Base-by-base conservation (phyloP, 2,113 vertebrate genomes). In the Pseudois nayaur region DNA sequence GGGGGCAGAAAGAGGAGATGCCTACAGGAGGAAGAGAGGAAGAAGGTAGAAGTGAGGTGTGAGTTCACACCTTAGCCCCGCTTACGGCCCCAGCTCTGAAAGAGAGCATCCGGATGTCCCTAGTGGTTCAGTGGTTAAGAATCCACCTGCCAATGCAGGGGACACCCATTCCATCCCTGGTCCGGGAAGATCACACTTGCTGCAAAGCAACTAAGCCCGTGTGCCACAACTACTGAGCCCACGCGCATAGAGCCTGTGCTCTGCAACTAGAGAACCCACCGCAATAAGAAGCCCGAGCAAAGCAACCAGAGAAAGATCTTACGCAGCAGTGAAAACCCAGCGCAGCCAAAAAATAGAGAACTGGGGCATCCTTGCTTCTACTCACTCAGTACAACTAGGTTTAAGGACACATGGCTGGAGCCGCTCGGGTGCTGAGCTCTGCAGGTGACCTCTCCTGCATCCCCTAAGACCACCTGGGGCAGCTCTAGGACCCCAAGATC, bases 381-480 rank as follows among this genome's bases (percentile, higher is more conserved):
- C 62, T 97, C 89, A 97, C 67, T 16, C 36, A 55, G 10, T 25
- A 95, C 64, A 15, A 19, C 16, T 3, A n/a, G n/a, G n/a, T n/a
- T n/a, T n/a, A 89, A 67, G 36, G 12, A 95, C 31, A 84, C 1
- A 0, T 33, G 36, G 45, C 3, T 6, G 45, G 82, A 55, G 64
- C 31, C 40, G 10, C 36, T 4, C 0, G 1, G 21, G 60, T 94
- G 50, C 54, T 82, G 59, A 55, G 84, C 67, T 14, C 4, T 10
- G 55, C 89, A 87, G 79, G 40, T 36, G 89, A 81, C 45, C 9
- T 67, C 84, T n/a, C 78, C 67, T 62, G 5, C 23, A 12, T 87
- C 86, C 4, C 48, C 74, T 5, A 19, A 11, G 33, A 23, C 43
- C 29, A 67, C 29, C 5, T 1, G 21, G 50, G 40, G 33, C 27